A percentile compares a stretch with the other conserved stretches of the same genome.
phyloP scores from a whole-genome alignment of 2,888 invertebrate genomes.

The Synergus japonicus region DNA sequence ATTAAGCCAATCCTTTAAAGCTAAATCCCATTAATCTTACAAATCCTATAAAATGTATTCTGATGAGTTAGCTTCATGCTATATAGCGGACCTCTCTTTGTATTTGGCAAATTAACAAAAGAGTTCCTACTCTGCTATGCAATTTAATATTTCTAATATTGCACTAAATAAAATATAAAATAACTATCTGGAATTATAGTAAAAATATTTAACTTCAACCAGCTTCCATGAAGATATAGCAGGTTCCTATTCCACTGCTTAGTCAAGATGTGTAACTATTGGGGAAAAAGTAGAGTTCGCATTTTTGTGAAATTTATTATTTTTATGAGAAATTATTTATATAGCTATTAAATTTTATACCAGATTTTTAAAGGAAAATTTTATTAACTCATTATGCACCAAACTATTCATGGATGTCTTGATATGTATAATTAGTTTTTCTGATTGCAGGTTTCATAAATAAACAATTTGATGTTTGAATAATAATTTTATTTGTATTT shows the following conservation, averaged over 20 bases:
- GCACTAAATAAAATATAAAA: not conserved
- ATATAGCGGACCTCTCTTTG: too few relatives aligned
- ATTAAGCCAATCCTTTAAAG: not conserved
- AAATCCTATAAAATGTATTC: not conserved
- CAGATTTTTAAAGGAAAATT: not conserved
- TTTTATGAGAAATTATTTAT: not conserved
- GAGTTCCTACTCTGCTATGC: too few relatives aligned
- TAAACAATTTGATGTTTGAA: too few relatives aligned
- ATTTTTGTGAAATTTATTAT: not conserved
- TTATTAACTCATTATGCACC: too few relatives aligned
- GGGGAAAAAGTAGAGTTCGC: not conserved
- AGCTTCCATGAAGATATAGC: not conserved
- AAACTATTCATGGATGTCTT: not conserved
- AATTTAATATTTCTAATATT: not conserved
- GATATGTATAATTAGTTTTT: not conserved
- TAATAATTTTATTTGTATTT: too few relatives aligned
- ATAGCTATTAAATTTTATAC: not conserved
- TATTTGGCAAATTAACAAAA: too few relatives aligned
- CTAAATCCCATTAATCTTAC: not conserved
- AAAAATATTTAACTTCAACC: not conserved
- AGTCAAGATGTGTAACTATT: not conserved
- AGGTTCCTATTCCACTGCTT: not conserved
- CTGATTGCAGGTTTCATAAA: too few relatives aligned
- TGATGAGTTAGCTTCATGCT: too few relatives aligned
- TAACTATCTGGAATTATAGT: not conserved